Base-by-base conservation (phyloP, 2,113 vertebrate genomes). In the Alces alces region DNA sequence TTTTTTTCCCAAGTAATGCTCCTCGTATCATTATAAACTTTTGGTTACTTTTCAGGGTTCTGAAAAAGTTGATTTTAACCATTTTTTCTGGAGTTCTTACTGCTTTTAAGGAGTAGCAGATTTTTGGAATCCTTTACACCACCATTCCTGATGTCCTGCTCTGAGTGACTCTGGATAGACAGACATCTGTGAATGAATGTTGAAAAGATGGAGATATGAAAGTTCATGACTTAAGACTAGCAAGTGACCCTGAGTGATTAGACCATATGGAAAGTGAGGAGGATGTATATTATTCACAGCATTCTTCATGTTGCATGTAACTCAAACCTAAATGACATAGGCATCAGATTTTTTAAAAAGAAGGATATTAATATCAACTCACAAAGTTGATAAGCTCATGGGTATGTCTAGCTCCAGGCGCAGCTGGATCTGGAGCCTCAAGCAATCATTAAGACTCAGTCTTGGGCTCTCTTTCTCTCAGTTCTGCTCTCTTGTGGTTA, bases 41-140 rank as follows among this genome's bases (percentile, higher is more conserved):
- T 95, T 95, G 60, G 47, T 89, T 89, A 76, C 60, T 93, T 92
- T 80, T 45, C 43, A 93, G 47, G 88, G 76, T 61, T 96, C 76
- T 80, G 33, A 39, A 95, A 93, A 98, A 87, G 64, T 86, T 94
- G 13, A 91, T 88, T 94, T 97, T 96, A 83, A 95, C 7, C 33
- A 95, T 80, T 93, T 76, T 19, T 95, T 39, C 58, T 86, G 66
- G 66, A 85, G 23, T 76, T 96, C 19, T 93, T 54, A 82, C 11
- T 95, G 47, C 39, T 96, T 97, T 97, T 86, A 97, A 89, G 50
- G 70, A 92, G n/a, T 55, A 88, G 10, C 5, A 79, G 43, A 79
- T 43, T 89, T 96, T 88, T 91, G n/a, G 83, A 86, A 14, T 28
- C 76, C 55, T 50, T 96, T 91, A 85, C 14, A 84, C 10, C 19